phyloP scores from a whole-genome alignment of 2,888 invertebrate species.

The Cartodere bifasciata region DNA sequence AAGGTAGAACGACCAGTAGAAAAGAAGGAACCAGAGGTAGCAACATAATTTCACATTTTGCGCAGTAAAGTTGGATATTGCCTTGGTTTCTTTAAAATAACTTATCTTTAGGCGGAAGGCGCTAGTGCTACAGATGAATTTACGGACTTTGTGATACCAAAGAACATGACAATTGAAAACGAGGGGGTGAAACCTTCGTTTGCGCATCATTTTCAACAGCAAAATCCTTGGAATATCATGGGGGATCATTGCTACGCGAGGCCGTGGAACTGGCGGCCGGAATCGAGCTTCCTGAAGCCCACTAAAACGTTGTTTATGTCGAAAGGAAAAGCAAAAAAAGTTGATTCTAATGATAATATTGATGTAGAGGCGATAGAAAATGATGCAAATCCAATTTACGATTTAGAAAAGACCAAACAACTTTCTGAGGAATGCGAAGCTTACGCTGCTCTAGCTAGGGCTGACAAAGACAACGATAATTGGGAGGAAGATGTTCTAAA shows the following conservation, averaged over 20 bases:
- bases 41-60: too few species aligned
- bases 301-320: conserved; percentile 39
- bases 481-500: conserved; percentile 58
- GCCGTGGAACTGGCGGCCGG: conserved; percentile 55
- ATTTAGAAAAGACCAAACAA: conserved; percentile 43
- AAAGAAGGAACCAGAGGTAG: too few species aligned
- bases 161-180: conserved; percentile 2
- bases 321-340: conserved; percentile 17
- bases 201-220: neutral
- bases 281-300: conserved; percentile 47
- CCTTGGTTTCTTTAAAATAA: too few species aligned
- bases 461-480: conserved; percentile 47
- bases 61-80: too few species aligned
- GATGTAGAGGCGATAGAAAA: conserved; percentile 38
- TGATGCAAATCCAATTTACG: conserved; percentile 40
- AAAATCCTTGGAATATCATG: conserved; percentile 28
- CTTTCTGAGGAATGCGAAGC: conserved; percentile 62
- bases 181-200: neutral
- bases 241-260: conserved; percentile 64
- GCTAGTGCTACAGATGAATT: too few species aligned
- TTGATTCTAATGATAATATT: conserved; percentile 28
- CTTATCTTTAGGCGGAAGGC: too few species aligned
- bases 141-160: too few species aligned
- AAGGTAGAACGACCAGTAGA: too few species aligned
- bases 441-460: conserved; percentile 46